A percentile compares a stretch with the other conserved stretches of the same genome.
phyloP scores from a whole-genome alignment of 2,113 vertebrate genomes.

The Lichenostomus cassidix region DNA sequence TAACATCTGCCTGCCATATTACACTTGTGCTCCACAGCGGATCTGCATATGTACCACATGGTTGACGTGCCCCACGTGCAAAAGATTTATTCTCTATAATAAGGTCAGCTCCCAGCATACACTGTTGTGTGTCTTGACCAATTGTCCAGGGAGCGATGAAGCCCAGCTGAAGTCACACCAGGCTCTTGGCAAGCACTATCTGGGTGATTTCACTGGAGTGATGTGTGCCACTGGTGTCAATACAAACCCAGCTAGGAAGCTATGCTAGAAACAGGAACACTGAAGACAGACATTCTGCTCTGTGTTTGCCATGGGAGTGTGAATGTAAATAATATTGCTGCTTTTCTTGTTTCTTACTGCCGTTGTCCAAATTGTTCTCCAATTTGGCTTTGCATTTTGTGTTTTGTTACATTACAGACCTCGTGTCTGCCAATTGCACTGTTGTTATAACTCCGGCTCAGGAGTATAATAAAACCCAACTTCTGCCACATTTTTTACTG shows the following conservation, averaged over 20 bases:
- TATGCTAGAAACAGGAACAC: background rate
- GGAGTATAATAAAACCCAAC: background rate
- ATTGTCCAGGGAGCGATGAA: background rate
- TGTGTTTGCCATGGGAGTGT: background rate
- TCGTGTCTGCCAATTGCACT: background rate
- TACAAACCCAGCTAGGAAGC: background rate
- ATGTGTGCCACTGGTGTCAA: background rate
- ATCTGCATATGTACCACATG: background rate
- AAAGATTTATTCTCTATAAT: background rate
- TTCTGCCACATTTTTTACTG: background rate
- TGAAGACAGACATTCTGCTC: background rate
- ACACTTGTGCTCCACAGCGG: background rate
- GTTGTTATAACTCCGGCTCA: background rate
- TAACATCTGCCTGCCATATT: slow-evolving; percentile 27
- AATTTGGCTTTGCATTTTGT: background rate
- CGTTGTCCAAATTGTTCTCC: background rate
- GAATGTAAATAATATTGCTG: background rate
- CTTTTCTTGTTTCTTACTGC: background rate
- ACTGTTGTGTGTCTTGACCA: background rate
- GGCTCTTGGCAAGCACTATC: background rate
- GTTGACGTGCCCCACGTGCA: background rate
- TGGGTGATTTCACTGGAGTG: background rate
- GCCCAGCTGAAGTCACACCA: background rate
- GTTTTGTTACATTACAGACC: background rate
- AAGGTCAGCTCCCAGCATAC: slow-evolving; percentile 6